Evolutionary conservation across 2,797 vertebrate species (phyloP).

Genomic region (Enteromius unitaeniatus): DNA sequence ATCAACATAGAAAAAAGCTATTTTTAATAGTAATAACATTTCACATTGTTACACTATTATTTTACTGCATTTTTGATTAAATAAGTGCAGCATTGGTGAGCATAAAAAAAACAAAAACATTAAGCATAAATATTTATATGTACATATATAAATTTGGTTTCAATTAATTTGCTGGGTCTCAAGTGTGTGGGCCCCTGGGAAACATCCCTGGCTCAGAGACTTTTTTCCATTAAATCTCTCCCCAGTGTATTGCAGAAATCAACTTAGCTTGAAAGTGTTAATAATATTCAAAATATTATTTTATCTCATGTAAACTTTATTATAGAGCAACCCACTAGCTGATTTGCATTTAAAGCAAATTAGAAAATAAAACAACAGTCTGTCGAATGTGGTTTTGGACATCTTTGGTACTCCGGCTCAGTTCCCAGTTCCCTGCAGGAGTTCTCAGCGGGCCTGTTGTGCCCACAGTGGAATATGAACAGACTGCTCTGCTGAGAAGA

Average conservation of each 20-base stretch:
- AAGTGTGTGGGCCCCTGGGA: neutral
- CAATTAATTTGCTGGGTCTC: neutral
- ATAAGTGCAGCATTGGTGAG: neutral
- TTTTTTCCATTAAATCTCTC: neutral
- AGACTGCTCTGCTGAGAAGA: constrained; percentile 43
- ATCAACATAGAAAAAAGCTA: neutral
- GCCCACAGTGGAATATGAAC: constrained; percentile 51
- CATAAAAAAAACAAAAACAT: neutral
- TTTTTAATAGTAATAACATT: neutral
- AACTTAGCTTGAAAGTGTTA: neutral
- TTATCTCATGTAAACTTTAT: neutral
- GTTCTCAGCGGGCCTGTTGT: constrained; percentile 43
- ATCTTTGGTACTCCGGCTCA: constrained; percentile 14
- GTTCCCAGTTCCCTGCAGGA: constrained; percentile 39
- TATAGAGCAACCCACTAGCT: neutral
- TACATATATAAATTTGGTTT: neutral
- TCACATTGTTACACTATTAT: neutral
- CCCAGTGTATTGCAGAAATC: neutral
- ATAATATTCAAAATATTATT: neutral
- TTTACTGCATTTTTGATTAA: neutral
- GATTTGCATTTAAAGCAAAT: constrained; percentile 14
- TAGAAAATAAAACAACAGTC: constrained; percentile 19
- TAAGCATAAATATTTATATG: neutral
- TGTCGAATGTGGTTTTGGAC: constrained; percentile 19
- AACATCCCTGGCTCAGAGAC: neutral